phyloP scores from a whole-genome alignment of 2,797 vertebrate species.

The Gambusia yucatana region DNA sequence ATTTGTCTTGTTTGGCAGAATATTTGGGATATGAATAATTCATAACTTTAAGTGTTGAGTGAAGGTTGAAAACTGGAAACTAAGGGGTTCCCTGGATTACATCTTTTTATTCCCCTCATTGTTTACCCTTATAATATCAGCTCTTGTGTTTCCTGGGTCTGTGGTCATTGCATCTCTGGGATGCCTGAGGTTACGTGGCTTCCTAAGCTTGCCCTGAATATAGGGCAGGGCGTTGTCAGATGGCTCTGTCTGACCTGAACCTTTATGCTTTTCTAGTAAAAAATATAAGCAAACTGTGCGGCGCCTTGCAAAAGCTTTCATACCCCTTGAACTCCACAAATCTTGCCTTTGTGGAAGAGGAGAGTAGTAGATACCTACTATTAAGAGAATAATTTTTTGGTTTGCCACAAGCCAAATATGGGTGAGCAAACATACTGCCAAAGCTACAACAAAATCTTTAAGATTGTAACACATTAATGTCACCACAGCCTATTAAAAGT shows the following conservation, averaged over 20 bases:
- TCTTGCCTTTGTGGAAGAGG: background rate
- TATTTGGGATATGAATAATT: slow-evolving; percentile 20
- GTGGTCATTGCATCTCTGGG: slow-evolving; percentile 66
- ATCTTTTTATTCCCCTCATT: slow-evolving; percentile 41
- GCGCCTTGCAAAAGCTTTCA: background rate
- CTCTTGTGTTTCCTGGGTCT: slow-evolving; percentile 62
- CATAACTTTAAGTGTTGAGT: slow-evolving; percentile 34
- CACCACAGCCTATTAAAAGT: background rate
- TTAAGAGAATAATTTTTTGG: background rate
- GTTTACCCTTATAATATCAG: slow-evolving; percentile 69
- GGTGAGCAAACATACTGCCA: background rate
- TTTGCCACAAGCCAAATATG: background rate
- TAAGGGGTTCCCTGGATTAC: slow-evolving; percentile 55
- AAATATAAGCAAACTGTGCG: slow-evolving; percentile 33
- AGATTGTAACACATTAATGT: background rate
- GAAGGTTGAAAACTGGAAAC: slow-evolving; percentile 32
- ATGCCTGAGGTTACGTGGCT: slow-evolving; percentile 78
- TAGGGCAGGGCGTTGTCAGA: slow-evolving; percentile 74
- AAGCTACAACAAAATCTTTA: background rate
- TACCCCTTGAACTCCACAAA: background rate
- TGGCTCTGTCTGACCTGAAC: slow-evolving; percentile 36
- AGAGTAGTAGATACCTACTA: background rate
- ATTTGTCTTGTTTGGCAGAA: slow-evolving; percentile 9
- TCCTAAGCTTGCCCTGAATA: slow-evolving; percentile 64
- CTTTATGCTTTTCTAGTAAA: slow-evolving; percentile 21